These are phyloP conservation scores for Lophochroa leadbeateri DNA, from an alignment of 2,113 vertebrate genomes.

Conservation along the genomic window DNA sequence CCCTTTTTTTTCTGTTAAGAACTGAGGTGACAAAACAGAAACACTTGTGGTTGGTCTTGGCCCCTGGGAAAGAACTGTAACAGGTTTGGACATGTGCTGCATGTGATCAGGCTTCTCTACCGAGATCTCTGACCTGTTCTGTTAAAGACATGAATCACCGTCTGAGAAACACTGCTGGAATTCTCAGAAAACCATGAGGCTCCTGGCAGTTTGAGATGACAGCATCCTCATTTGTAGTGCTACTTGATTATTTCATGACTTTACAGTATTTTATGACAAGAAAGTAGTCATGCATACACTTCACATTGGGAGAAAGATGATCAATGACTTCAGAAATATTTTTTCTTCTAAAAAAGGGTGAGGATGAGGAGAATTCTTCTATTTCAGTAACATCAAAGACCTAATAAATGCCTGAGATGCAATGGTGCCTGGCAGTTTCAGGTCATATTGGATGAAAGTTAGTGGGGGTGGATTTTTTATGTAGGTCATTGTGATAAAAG, in stretches of 20 bases:
- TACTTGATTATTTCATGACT: background rate
- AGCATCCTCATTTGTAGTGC: accelerated
- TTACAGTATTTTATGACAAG: background rate
- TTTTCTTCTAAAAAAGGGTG: background rate
- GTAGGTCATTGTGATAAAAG: background rate
- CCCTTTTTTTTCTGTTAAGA: conserved; percentile 1
- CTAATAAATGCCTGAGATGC: background rate
- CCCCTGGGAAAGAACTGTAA: conserved; percentile 20
- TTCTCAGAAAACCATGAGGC: background rate
- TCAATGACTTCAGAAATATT: background rate
- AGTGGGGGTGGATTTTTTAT: background rate
- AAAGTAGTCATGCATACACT: background rate
- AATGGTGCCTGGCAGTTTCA: background rate
- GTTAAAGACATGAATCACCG: conserved; percentile 24
- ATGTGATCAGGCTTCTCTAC: background rate
- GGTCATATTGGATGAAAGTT: background rate
- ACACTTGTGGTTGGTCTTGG: conserved; percentile 9
- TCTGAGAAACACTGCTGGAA: background rate
- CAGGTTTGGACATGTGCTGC: conserved; percentile 10
- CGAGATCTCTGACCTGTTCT: conserved; percentile 17
- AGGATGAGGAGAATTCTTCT: background rate
- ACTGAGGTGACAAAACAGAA: conserved; percentile 1
- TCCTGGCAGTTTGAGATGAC: background rate
- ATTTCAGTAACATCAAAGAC: background rate
- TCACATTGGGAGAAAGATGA: background rate